A percentile compares a stretch with the other conserved stretches of the same genome.
Conservation (phyloP, 2,888 invertebrate genomes). For the Tipula confusa region DNA sequence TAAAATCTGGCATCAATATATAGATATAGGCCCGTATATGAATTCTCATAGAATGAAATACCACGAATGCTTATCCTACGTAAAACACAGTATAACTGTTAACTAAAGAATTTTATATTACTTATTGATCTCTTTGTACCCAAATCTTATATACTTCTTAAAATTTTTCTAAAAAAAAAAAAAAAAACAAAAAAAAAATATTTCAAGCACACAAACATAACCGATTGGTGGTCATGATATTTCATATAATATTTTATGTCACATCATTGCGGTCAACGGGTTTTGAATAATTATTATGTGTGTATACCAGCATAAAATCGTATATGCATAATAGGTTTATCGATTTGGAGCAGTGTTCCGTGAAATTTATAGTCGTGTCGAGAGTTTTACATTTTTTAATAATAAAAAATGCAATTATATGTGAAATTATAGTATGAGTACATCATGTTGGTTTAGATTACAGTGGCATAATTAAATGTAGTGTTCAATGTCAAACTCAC, state of each 20-base stretch:
- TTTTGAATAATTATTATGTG: background rate
- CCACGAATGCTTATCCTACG: background rate
- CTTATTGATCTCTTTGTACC: conserved; percentile 7
- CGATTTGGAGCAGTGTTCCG: conserved; percentile 14
- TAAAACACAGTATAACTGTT: background rate
- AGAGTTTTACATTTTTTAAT: background rate
- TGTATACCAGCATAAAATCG: conserved; percentile 6
- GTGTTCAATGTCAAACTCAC: background rate
- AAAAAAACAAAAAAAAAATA: too few species aligned
- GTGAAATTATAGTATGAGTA: background rate
- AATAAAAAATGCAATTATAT: background rate
- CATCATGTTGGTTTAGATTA: background rate
- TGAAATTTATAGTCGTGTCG: conserved; percentile 9
- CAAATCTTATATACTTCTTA: background rate
- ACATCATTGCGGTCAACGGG: background rate
- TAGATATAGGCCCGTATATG: too few species aligned
- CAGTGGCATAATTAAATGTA: background rate
- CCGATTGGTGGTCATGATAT: background rate
- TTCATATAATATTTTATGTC: background rate
- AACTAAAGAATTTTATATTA: background rate
- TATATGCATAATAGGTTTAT: conserved; percentile 7
- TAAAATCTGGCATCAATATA: too few species aligned
- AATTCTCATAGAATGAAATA: too few species aligned
- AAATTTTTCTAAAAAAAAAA: background rate
- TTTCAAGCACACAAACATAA: background rate